These are phyloP conservation scores for Tarsius wallacei DNA, from an alignment of 2,797 vertebrate species.

Conservation along the genomic window DNA sequence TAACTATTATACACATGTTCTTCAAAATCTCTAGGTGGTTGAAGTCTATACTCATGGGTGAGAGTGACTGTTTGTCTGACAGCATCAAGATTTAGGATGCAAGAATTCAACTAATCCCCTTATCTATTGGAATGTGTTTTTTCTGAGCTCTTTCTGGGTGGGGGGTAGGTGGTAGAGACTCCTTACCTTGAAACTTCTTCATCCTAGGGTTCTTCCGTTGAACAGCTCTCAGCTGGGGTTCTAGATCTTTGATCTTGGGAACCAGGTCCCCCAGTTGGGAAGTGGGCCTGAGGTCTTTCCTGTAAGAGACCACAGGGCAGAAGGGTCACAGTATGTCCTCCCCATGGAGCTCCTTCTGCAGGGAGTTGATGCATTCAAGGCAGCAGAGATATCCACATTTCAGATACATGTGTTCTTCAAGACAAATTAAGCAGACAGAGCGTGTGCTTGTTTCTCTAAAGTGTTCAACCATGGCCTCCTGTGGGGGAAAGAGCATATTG, in stretches of 20 bases:
- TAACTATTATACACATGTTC: no score
- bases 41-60: background rate
- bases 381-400: background rate
- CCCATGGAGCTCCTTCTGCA: background rate
- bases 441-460: background rate
- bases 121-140: background rate
- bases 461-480: background rate
- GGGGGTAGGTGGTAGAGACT: background rate
- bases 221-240: background rate
- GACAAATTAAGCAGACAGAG: rapidly evolving
- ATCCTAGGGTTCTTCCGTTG: background rate
- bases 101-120: background rate
- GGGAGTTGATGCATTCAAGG: rapidly evolving
- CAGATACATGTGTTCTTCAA: background rate
- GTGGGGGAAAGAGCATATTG: rapidly evolving
- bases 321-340: background rate
- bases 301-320: background rate
- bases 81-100: background rate
- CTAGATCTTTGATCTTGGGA: background rate
- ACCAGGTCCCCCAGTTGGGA: background rate
- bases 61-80: background rate
- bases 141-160: background rate
- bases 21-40: no score
- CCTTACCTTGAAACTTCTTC: background rate
- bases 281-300: background rate